These are phyloP conservation scores for Zaprionus tsacasi DNA, from an alignment of 1,140 invertebrate genomes.

Conservation along the genomic window DNA sequence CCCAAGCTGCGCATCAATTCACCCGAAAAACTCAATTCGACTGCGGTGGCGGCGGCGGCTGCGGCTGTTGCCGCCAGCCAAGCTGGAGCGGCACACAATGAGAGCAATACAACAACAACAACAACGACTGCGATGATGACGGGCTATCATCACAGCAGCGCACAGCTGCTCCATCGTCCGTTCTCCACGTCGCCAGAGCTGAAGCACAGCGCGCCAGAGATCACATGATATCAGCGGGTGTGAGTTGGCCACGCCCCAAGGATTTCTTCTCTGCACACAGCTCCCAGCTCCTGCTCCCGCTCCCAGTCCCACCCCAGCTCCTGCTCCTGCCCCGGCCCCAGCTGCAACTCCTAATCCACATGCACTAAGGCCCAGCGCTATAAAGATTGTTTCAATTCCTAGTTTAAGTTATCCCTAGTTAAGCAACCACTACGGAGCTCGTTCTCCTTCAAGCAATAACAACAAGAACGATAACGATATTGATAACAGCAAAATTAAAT, in stretches of 20 bases:
- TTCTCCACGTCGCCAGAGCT: conserved; percentile 85
- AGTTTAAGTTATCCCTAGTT: conserved; percentile 68
- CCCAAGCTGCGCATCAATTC: conserved; percentile 85
- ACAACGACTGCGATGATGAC: conserved; percentile 35
- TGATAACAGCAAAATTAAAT: neutral
- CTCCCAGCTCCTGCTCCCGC: conserved; percentile 4
- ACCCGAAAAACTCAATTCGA: conserved; percentile 83
- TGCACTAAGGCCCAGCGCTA: conserved; percentile 74
- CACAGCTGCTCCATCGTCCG: conserved; percentile 85
- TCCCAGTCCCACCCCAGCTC: neutral
- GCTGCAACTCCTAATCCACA: neutral
- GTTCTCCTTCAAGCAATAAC: conserved; percentile 4
- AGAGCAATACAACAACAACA: conserved; percentile 35
- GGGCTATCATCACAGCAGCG: conserved; percentile 73
- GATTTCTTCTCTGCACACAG: conserved; percentile 38
- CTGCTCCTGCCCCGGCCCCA: neutral
- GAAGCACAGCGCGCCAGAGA: conserved; percentile 83
- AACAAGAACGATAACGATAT: conserved; percentile 9
- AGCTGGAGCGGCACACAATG: conserved; percentile 14
- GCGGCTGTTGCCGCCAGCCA: conserved; percentile 42
- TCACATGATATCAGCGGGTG: conserved; percentile 84
- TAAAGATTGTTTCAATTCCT: conserved; percentile 79
- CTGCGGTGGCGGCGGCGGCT: conserved; percentile 60
- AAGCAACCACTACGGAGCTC: conserved; percentile 36
- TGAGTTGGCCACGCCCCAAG: conserved; percentile 50